Percentiles rank a stretch among this genome's conserved stretches.
Conservation (phyloP, 2,113 vertebrate species). For the Calypte anna region DNA sequence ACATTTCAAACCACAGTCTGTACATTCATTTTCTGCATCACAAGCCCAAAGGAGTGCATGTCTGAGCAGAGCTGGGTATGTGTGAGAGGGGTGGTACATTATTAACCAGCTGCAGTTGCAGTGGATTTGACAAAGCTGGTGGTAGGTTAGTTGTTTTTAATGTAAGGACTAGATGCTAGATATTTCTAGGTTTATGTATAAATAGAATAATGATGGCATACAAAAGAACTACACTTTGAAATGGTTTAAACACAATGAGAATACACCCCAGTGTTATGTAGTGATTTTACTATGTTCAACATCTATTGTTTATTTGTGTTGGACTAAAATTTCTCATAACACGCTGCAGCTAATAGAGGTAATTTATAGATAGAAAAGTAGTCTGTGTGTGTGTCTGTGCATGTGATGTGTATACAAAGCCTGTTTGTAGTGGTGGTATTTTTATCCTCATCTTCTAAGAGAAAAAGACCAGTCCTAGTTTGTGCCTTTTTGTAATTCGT, state of each 20-base stretch:
- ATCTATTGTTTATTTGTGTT: conserved; percentile 19
- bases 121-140: neutral
- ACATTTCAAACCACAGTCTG: neutral
- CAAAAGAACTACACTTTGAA: neutral
- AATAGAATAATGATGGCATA: neutral
- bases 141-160: neutral
- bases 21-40: neutral
- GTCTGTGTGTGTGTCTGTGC: neutral
- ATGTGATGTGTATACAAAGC: neutral
- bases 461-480: neutral
- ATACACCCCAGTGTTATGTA: neutral
- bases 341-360: conserved; percentile 11
- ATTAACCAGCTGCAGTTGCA: neutral
- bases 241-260: neutral
- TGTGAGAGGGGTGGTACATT: neutral
- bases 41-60: neutral
- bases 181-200: neutral
- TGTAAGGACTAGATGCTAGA: neutral
- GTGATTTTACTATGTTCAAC: neutral
- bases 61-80: accelerated
- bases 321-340: conserved; percentile 1
- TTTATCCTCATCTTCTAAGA: conserved; percentile 29
- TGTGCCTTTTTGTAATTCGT: neutral
- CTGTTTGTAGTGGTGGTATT: conserved; percentile 25
- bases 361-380: conserved; percentile 20